Conservation (phyloP, 2,797 vertebrate genomes). For the Hippocampus kuda region DNA sequence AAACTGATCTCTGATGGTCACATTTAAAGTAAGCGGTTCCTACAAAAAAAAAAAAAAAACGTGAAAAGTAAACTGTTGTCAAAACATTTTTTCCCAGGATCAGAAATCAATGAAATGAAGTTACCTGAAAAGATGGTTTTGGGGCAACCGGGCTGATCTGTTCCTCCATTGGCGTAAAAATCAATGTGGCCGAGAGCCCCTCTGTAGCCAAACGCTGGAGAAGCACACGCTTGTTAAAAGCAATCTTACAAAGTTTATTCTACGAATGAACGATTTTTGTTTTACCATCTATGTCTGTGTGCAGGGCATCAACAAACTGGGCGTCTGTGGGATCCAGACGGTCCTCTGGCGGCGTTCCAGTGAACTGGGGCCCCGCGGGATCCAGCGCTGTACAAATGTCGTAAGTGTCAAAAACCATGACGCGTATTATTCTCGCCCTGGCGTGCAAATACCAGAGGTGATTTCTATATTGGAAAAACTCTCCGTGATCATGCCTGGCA, state of each 20-base stretch:
- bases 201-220: constrained; percentile 76
- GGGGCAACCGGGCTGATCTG: constrained; percentile 86
- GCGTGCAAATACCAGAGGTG: background rate
- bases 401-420: constrained; percentile 7
- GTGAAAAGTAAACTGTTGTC: background rate
- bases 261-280: too few relatives aligned
- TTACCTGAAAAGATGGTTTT: constrained; percentile 75
- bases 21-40: constrained; percentile 77
- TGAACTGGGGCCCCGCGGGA: constrained; percentile 83
- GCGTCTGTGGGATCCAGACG: constrained; percentile 80
- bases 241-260: background rate
- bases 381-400: constrained; percentile 74
- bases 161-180: constrained; percentile 90
- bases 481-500: too few relatives aligned
- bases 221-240: constrained; percentile 1
- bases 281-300: constrained; percentile 80
- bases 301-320: constrained; percentile 83
- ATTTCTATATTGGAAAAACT: too few relatives aligned
- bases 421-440: background rate
- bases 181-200: constrained; percentile 84
- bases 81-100: background rate
- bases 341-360: constrained; percentile 30
- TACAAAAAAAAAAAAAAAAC: constrained; percentile 15
- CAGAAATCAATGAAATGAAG: background rate
- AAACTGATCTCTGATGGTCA: constrained; percentile 89